Evolutionary conservation across 2,113 vertebrate species (phyloP), one percentile per base, ranked within the genome.

Genomic region (Cromileptes altivelis): DNA sequence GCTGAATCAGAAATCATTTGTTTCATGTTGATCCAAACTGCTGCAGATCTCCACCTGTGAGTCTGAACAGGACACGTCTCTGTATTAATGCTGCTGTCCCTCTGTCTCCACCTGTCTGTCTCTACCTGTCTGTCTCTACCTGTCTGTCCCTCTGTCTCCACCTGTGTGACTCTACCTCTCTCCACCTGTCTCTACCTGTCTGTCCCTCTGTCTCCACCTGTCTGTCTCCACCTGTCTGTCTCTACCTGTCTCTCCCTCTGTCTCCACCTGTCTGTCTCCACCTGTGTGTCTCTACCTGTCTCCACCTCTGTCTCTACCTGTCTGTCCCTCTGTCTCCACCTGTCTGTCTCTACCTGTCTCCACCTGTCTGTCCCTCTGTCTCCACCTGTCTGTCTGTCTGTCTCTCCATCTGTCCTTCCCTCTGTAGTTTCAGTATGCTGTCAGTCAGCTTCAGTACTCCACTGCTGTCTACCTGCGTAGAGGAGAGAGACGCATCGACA

Each of bases 401-500:
- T 27, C 27, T 42, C 8, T 12, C 47, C 81, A 33, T 78, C 71
- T 55, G 2, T 62, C 19, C 77, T 21, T 75, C 15, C 70, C 47
- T 81, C 15, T 93, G 52, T 15, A 96, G 96, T 96, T 96, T 52
- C 87, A 91, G 64, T 94, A 80, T 65, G 75, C 86, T 5, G 86
- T 87, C 42, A 93, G 78, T 80, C 91, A 94, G 18, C 88, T 96
- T 65, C 93, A 93, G 89, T 95, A 93, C 68, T 90, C 84, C 0
- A 94, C 94, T 1, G 80, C 92, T 1, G 88, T 96, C 25, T 95
- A 92, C 53, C 88, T 96, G 81, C 85, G 82, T 4, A 89, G 92
- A 84, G 95, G 94, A 80, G 64, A 78, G 4, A 82, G 87, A 68
- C 95, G 95, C 47, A 94, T 96, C 4, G 96, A 96, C 25, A 75